Evolutionary conservation across 2,113 vertebrate species (phyloP).

Genomic region (Nerophis ophidion): DNA sequence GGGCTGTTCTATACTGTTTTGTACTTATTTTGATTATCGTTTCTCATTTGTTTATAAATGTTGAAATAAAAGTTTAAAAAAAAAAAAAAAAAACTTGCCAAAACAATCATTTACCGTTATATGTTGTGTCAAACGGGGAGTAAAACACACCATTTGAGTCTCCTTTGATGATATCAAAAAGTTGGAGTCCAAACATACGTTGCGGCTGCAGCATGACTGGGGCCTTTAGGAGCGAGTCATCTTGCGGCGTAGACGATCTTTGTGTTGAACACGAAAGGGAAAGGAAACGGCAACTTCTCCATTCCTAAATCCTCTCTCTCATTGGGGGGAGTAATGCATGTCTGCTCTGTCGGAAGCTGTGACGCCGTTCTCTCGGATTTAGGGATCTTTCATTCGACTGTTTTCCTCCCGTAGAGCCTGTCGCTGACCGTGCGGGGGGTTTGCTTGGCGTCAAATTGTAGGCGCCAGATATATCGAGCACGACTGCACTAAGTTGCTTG

Average conservation of each 20-base stretch:
- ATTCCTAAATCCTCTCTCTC: constrained; percentile 41
- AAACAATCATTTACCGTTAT: neutral
- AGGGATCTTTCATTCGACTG: neutral
- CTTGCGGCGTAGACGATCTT: constrained; percentile 42
- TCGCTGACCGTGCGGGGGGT: constrained; percentile 12
- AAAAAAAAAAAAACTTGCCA: no score
- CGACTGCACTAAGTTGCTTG: constrained; percentile 54
- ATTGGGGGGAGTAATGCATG: constrained; percentile 37
- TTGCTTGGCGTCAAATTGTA: constrained; percentile 18
- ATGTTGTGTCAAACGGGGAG: neutral
- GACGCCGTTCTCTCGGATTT: constrained; percentile 10
- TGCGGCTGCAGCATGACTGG: neutral
- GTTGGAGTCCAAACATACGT: neutral
- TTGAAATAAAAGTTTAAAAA: no score
- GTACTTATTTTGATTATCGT: no score
- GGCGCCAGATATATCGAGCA: constrained; percentile 42
- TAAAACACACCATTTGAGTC: no score
- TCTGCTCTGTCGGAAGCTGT: constrained; percentile 38
- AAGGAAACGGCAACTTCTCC: constrained; percentile 63
- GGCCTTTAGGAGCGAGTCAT: neutral
- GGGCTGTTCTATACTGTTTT: no score
- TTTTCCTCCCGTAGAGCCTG: constrained; percentile 1
- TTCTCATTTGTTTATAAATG: no score
- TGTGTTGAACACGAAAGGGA: constrained; percentile 57
- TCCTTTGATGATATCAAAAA: neutral